Evolutionary conservation across 2,113 vertebrate genomes (phyloP).

Genomic region (Coregonus clupeaformis): DNA sequence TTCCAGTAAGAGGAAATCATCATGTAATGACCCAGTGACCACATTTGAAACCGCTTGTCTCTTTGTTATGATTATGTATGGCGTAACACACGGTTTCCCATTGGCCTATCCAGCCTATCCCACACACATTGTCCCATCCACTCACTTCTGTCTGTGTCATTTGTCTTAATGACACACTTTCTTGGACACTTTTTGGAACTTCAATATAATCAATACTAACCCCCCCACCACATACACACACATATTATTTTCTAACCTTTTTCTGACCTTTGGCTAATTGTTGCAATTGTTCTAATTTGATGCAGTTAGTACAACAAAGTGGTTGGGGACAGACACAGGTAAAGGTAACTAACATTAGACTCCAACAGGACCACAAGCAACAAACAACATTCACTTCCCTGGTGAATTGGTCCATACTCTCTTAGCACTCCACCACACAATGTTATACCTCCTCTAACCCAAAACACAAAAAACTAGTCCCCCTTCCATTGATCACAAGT

Average conservation of each 20-base stretch:
- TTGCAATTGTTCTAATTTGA: too few relatives aligned
- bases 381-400: too few relatives aligned
- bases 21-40: slow-evolving; percentile 65
- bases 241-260: not conserved
- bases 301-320: too few relatives aligned
- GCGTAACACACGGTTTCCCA: slow-evolving; percentile 55
- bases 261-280: not conserved
- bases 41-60: slow-evolving; percentile 67
- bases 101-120: slow-evolving; percentile 42
- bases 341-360: too few relatives aligned
- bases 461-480: slow-evolving; percentile 44
- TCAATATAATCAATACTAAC: too few relatives aligned
- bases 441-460: slow-evolving; percentile 9
- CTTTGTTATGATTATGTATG: slow-evolving; percentile 64
- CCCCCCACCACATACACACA: not conserved
- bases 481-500: slow-evolving; percentile 60
- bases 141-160: slow-evolving; percentile 10
- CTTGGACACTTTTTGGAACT: too few relatives aligned
- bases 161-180: too few relatives aligned
- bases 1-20: slow-evolving; percentile 68
- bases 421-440: not conserved
- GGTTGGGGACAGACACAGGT: too few relatives aligned
- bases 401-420: too few relatives aligned
- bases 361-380: too few relatives aligned
- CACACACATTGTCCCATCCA: slow-evolving; percentile 48